Conservation (phyloP, 2,113 vertebrate species). For the Prionailurus bengalensis region DNA sequence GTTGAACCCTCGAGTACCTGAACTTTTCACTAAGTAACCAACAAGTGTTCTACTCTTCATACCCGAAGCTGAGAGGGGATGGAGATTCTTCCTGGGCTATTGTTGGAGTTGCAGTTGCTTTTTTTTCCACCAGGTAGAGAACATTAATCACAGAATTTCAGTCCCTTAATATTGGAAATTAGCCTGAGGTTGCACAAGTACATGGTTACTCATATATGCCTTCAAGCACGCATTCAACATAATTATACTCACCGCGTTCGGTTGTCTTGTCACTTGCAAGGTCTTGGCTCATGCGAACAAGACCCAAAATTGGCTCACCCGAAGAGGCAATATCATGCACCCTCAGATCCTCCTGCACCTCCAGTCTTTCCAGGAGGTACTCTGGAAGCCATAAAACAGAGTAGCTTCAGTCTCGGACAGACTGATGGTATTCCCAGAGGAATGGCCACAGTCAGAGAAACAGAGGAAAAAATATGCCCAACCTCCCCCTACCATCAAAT, state of each 20-base stretch:
- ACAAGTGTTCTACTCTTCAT: background rate
- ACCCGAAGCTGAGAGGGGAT: background rate
- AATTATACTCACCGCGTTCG: background rate
- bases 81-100: background rate
- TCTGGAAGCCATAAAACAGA: conserved; percentile 6
- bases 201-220: background rate
- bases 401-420: conserved; percentile 30
- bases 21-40: background rate
- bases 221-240: background rate
- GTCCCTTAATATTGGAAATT: background rate
- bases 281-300: background rate
- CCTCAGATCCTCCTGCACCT: background rate
- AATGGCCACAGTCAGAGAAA: conserved; percentile 49
- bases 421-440: conserved; percentile 51
- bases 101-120: background rate
- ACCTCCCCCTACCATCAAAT: conserved; percentile 66
- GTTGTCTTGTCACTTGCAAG: background rate
- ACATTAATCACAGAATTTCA: background rate
- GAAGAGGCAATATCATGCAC: background rate
- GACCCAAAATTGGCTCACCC: background rate
- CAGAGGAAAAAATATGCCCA: conserved; percentile 17
- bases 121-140: background rate
- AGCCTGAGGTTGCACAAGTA: background rate
- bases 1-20: background rate
- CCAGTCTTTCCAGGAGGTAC: background rate